Evolutionary conservation across 2,797 vertebrate species (phyloP), one percentile per base, ranked within the genome.

Genomic region (Myoxocephalus aenaeus): DNA sequence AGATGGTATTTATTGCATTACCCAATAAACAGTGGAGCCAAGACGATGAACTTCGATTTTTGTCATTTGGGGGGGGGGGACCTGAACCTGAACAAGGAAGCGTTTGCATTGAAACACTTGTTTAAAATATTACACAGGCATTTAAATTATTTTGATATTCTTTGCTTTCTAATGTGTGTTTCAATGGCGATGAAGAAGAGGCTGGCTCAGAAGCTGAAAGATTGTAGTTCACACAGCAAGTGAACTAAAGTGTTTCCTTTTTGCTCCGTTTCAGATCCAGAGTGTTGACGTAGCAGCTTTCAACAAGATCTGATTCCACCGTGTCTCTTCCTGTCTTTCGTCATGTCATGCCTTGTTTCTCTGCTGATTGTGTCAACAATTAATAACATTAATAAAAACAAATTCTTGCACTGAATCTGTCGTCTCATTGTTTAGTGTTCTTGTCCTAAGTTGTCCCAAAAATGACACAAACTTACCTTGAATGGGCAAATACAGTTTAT

Each of bases 211-310:
- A 25, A n/a, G 51, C 22, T 54, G 22, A 57, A n/a, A 44, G 5
- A 38, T 44, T 61, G 20, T 0, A 62, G 34, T 7, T 29, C 29
- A 36, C 3, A 1, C 40, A 48, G 17, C 1, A 32, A 15, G 13
- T 51, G 22, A 68, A 27, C 53, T 18, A 1, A 38, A 29, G 13
- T 20, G 22, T 10, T 4, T 32, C 5, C 3, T 51, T 40, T 74
- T 13, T 78, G 3, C 20, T 70, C 17, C 18, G 17, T 93, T 95
- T 22, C 94, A 99, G 98, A 95, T 99, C 88, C 98, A 99, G 92
- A 99, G 98, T 0, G 96, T 99, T 0, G 98, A 99, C 74, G 96
- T 99, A 1, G 97, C 97, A 59, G 98, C 97, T 20, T 99, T 99
- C 94, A 99, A 99, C 95, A 99, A 99, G 94, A 98, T 99, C 93